These are phyloP conservation scores for Brenthis ino DNA, from an alignment of 2,888 invertebrate genomes.

Conservation along the genomic window DNA sequence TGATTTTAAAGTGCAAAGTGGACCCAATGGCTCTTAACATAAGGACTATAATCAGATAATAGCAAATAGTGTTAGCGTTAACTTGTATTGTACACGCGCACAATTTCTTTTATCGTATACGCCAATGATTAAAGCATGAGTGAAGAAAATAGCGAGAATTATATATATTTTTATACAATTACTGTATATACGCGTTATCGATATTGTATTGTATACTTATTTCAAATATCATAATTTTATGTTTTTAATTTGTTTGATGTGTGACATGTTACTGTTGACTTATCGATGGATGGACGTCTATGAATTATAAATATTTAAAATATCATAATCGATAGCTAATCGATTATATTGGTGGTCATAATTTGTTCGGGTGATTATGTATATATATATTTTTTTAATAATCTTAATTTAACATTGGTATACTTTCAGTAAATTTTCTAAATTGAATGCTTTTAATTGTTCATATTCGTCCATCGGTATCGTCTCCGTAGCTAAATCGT, in stretches of 20 bases:
- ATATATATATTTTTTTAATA: too few relatives aligned
- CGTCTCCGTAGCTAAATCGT: constrained; percentile 49
- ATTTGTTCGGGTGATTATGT: background rate
- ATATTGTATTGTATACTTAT: constrained; percentile 14
- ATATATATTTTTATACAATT: constrained; percentile 18
- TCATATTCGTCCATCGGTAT: constrained; percentile 17
- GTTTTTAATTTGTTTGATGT: constrained; percentile 16
- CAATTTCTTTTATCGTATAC: constrained; percentile 8
- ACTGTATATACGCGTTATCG: constrained; percentile 24
- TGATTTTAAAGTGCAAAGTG: background rate
- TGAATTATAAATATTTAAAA: background rate
- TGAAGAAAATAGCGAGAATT: constrained; percentile 13
- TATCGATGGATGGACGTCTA: constrained; percentile 13
- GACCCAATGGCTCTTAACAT: background rate
- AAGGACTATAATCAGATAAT: background rate
- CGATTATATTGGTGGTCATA: background rate
- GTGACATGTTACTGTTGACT: constrained; percentile 26
- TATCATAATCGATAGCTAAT: background rate
- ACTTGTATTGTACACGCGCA: constrained; percentile 10
- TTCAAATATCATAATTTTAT: constrained; percentile 15
- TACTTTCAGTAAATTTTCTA: background rate
- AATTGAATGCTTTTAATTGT: background rate
- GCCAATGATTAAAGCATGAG: constrained; percentile 13
- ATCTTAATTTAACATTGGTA: too few relatives aligned
- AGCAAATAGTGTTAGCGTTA: background rate